Evolutionary conservation across 2,113 vertebrate genomes (phyloP), one percentile per base, ranked within the genome.

Genomic region (Mobula birostris): DNA sequence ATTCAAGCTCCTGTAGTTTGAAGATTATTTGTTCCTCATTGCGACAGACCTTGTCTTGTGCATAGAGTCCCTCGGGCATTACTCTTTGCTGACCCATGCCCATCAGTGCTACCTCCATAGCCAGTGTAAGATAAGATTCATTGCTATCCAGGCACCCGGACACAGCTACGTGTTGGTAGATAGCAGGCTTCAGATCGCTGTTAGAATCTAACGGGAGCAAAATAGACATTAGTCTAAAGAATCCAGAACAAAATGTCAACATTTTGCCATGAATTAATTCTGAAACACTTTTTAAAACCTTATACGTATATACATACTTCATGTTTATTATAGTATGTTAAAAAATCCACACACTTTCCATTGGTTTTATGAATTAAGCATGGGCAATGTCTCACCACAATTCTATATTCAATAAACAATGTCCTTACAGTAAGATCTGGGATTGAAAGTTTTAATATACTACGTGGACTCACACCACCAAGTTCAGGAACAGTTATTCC

Each of bases 11-110:
- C 95, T 99, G 98, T 94, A 99, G 97, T 94, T 98, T 98, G 94
- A 96, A 96, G 0, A 99, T 98, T 80, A 99, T 98, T 96, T 99
- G 99, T 95, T 99, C 99, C 96, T 99, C 99, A 0, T 99, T 99
- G 70, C 98, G 98, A 95, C 99, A 99, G 94, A 99, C 98, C 95
- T 99, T 99, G 95, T 99, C 99, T 96, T 99, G 99, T 68, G 98
- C 98, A 0, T 99, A 99, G 6, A 99, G 97, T 83, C 99, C 98
- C 96, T 99, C 98, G 0, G 99, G 99, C 99, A 99, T 99, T 95
- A 99, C 97, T 88, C 99, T 97, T 95, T 99, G 99, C 96, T 99
- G 99, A 94, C 99, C 99, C 98, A 99, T 98, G 7, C 99, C 99
- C 98, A 99, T 98, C 94, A 99, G 96, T 15, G 99, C 98, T 96